A percentile compares a stretch with the other conserved stretches of the same genome.
Evolutionary conservation across 2,888 invertebrate genomes (phyloP).

Genomic region (Platypus cylindrus): DNA sequence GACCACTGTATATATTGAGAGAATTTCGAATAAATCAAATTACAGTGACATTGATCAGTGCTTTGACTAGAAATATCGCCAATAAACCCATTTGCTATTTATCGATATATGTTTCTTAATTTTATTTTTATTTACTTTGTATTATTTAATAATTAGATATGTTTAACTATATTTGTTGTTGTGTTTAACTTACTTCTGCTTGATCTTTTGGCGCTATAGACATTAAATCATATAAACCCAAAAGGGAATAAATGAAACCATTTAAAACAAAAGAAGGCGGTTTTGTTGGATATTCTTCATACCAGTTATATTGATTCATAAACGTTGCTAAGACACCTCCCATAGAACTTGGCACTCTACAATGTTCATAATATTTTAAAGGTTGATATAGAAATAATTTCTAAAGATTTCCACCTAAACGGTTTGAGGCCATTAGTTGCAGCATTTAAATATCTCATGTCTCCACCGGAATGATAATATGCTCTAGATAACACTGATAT

Average conservation of each 20-base stretch:
- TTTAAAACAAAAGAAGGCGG: constrained; percentile 93
- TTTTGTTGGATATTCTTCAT: constrained; percentile 92
- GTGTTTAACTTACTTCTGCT: constrained; percentile 39
- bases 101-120: too few relatives aligned
- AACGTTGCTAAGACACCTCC: constrained; percentile 80
- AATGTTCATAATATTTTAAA: neutral
- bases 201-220: constrained; percentile 58
- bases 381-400: neutral
- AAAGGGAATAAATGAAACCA: constrained; percentile 93
- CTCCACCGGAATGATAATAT: constrained; percentile 67
- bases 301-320: constrained; percentile 76
- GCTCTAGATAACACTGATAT: constrained; percentile 91
- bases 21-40: too few relatives aligned
- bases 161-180: too few relatives aligned
- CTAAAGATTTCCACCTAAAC: constrained; percentile 39
- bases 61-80: too few relatives aligned
- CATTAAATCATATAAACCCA: constrained; percentile 92
- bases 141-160: too few relatives aligned
- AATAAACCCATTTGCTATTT: too few relatives aligned
- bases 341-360: constrained; percentile 23
- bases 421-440: constrained; percentile 71
- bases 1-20: too few relatives aligned
- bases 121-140: too few relatives aligned
- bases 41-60: too few relatives aligned
- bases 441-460: constrained; percentile 62